A percentile compares a stretch with the other conserved stretches of the same genome.
These are phyloP conservation scores for Rhopalosiphum maidis DNA, from an alignment of 1,140 invertebrate genomes.

Conservation along the genomic window DNA sequence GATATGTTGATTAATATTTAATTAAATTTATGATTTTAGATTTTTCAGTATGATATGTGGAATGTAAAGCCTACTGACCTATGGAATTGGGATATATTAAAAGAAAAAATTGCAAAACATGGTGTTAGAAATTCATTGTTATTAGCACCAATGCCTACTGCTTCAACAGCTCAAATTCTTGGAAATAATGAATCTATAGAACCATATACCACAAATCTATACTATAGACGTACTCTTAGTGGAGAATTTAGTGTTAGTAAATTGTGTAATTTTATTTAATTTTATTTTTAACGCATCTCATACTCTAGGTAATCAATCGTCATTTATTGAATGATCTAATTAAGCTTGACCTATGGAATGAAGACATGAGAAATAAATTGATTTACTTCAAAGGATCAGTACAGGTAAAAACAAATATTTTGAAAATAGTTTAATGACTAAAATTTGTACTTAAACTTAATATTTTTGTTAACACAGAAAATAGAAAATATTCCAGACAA, in stretches of 20 bases:
- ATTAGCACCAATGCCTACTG: slow-evolving; percentile 98
- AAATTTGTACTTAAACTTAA: slow-evolving; percentile 59
- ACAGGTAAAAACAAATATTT: slow-evolving; percentile 64
- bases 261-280: not conserved
- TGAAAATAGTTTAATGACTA: not conserved
- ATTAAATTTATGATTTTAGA: slow-evolving; percentile 62
- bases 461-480: slow-evolving; percentile 66
- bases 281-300: slow-evolving; percentile 27
- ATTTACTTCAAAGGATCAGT: slow-evolving; percentile 93
- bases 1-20: not conserved
- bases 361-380: slow-evolving; percentile 95
- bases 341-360: slow-evolving; percentile 89
- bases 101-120: slow-evolving; percentile 85
- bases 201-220: slow-evolving; percentile 98
- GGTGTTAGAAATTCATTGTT: slow-evolving; percentile 95
- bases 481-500: slow-evolving; percentile 88
- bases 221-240: slow-evolving; percentile 80
- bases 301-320: slow-evolving; percentile 91
- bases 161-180: slow-evolving; percentile 98
- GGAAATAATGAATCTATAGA: slow-evolving; percentile 99
- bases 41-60: slow-evolving; percentile 99
- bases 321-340: slow-evolving; percentile 94
- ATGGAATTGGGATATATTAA: slow-evolving; percentile 89
- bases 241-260: slow-evolving; percentile 72
- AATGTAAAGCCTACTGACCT: slow-evolving; percentile 83